Conservation (phyloP, 2,888 invertebrate genomes). For the Trichacis sp. region DNA sequence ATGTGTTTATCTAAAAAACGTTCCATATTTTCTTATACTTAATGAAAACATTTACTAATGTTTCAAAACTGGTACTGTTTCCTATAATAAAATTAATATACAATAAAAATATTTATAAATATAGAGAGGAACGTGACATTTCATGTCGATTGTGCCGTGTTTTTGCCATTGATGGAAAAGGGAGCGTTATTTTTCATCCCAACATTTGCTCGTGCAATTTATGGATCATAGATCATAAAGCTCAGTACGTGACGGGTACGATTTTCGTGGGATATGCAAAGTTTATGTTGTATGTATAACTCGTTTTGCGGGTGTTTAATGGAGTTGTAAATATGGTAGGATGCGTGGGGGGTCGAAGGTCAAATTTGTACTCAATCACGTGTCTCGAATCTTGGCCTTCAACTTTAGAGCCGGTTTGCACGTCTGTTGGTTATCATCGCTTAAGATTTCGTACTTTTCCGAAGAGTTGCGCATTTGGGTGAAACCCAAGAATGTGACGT, state of each 20-base stretch:
- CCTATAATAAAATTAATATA: too few relatives aligned
- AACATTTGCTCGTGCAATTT: not conserved
- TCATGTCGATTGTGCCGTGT: too few relatives aligned
- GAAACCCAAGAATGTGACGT: too few relatives aligned
- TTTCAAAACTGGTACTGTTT: too few relatives aligned
- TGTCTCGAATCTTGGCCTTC: not conserved
- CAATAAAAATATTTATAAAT: too few relatives aligned
- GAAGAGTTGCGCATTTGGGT: too few relatives aligned
- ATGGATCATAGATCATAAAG: not conserved
- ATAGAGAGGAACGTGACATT: too few relatives aligned
- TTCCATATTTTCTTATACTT: too few relatives aligned
- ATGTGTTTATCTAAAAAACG: too few relatives aligned
- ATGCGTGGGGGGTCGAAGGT: not conserved
- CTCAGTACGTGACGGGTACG: not conserved
- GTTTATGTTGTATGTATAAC: not conserved
- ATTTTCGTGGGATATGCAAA: not conserved
- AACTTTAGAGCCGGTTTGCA: not conserved
- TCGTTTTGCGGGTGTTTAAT: constrained; percentile 1
- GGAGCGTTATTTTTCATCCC: not conserved
- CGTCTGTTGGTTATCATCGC: not conserved
- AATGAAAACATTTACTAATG: too few relatives aligned
- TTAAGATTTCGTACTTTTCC: too few relatives aligned
- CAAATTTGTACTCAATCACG: not conserved
- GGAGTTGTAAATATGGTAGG: not conserved
- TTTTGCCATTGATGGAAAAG: not conserved